Evolutionary conservation across 2,888 invertebrate genomes (phyloP), one percentile per base, ranked within the genome.

Genomic region (Morpho helenor): DNA sequence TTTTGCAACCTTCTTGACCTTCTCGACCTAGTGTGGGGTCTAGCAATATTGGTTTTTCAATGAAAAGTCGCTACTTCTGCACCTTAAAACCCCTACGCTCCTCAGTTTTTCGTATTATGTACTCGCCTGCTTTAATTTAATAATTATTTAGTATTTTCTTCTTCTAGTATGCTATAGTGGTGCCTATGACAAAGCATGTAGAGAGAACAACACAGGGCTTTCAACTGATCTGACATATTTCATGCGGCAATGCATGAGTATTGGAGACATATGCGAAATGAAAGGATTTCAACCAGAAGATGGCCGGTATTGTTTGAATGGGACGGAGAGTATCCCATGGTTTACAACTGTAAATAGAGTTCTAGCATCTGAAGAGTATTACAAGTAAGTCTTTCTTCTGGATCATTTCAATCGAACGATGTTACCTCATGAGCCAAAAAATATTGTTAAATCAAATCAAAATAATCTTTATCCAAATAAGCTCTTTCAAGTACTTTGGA

Each of bases 281-380:
- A 75, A 84, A 16, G 84, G 84, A 1, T 84, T 82, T 51, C 57
- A 71, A 3, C 84, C 90, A 0, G 72, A 81, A 7, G 87, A 93
- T 67, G 84, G 80, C 0, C 82, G 74, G 0, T 78, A 82, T 60
- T 94, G 94, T 68, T 69, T 73, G 60, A 77, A 89, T 54, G 79
- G 69, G 5, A 56, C 49, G 7, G 65, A 76, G 16, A 64, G 63
- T 0, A 68, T 88, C 0, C 89, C 91, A 0, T 88, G 94, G 75
- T 91, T 91, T 53, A 75, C 79, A 0, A 84, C 93, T 47, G 82
- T 93, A 4, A 91, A 83, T 0, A 84, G 94, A 49, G 79, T 84
- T 7, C 75, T 94, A 31, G 93, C 94, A 1, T 90, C 93, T 1
- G 94, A 94, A 70, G 93, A 94, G 70, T 94, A 93, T 77, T 94